Conservation (phyloP, 2,797 vertebrate genomes). For the Mustela erminea region DNA sequence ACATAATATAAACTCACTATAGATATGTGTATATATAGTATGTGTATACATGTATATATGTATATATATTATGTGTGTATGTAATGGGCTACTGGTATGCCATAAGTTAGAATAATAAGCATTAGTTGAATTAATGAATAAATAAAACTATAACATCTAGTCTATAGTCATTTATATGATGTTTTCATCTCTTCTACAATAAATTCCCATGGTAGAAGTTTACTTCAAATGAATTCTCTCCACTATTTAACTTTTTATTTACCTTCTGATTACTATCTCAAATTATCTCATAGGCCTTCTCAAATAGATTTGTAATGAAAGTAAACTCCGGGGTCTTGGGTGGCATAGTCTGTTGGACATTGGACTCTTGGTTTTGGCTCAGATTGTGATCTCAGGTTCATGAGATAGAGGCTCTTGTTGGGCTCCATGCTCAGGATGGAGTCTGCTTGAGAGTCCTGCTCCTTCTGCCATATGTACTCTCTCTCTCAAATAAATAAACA, state of each 20-base stretch:
- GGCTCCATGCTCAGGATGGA: no score
- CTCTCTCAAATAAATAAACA: no score
- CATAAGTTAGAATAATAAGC: not conserved
- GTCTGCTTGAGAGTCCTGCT: no score
- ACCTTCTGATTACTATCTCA: not conserved
- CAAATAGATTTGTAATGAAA: not conserved
- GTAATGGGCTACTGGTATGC: not conserved
- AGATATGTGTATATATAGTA: not conserved
- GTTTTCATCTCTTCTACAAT: not conserved
- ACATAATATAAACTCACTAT: not conserved
- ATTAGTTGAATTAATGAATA: constrained; percentile 48
- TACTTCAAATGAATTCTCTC: constrained; percentile 13
- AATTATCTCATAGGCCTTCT: not conserved
- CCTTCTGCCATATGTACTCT: no score
- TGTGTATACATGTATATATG: not conserved
- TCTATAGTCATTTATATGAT: constrained; percentile 20
- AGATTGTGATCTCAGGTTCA: not conserved
- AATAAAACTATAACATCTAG: constrained; percentile 12
- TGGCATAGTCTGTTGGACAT: not conserved
- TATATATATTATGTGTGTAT: not conserved
- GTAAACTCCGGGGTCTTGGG: not conserved
- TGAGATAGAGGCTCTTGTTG: rapidly evolving
- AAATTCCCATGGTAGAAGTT: not conserved
- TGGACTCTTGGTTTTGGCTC: not conserved
- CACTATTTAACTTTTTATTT: not conserved